These are phyloP conservation scores for Chironomus tepperi DNA, from an alignment of 1,140 invertebrate genomes.

Conservation along the genomic window DNA sequence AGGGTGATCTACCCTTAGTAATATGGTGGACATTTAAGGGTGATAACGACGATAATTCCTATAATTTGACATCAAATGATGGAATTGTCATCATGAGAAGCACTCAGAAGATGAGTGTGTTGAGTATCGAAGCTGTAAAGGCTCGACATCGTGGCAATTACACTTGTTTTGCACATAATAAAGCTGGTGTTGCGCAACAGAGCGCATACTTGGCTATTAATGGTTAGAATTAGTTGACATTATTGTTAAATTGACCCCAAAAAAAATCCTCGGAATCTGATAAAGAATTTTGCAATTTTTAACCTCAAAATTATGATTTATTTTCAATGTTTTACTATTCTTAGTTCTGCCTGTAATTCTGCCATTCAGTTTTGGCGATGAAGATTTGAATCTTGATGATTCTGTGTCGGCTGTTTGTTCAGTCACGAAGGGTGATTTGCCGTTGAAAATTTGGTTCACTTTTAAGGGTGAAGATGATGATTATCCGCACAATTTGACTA, in stretches of 20 bases:
- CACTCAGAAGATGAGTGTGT: constrained; percentile 53
- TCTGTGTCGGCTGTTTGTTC: constrained; percentile 60
- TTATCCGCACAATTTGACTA: not conserved
- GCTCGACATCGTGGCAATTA: constrained; percentile 60
- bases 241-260: constrained; percentile 30
- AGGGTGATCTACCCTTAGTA: constrained; percentile 58
- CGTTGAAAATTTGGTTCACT: constrained; percentile 62
- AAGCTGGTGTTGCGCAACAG: constrained; percentile 53
- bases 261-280: too few species aligned
- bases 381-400: constrained; percentile 61
- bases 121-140: constrained; percentile 61
- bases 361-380: constrained; percentile 55
- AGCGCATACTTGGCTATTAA: constrained; percentile 53
- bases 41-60: not conserved
- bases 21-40: constrained; percentile 48
- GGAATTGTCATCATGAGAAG: constrained; percentile 47
- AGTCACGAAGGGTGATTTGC: constrained; percentile 66
- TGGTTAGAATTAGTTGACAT: constrained; percentile 42
- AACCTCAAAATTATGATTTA: too few species aligned
- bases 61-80: constrained; percentile 29
- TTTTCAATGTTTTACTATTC: constrained; percentile 39
- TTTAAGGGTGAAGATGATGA: constrained; percentile 40
- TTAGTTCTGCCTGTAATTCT: constrained; percentile 58
- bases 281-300: constrained; percentile 28
- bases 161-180: constrained; percentile 58